Conservation (phyloP, 1,140 invertebrate species). For the Parasteatoda tepidariorum region DNA sequence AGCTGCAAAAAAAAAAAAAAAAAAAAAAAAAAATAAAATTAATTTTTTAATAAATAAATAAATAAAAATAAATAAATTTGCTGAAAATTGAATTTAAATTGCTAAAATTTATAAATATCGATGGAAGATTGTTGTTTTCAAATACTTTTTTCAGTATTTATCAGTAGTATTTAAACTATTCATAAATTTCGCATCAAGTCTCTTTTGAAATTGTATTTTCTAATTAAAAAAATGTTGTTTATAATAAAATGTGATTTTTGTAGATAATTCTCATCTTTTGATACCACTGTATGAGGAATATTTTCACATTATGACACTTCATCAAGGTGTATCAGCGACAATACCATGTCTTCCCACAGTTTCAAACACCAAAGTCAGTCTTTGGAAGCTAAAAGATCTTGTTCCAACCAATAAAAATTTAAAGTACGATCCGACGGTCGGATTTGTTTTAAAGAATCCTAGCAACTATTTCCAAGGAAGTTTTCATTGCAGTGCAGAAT, state of each 20-base stretch:
- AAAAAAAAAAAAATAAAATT: too few relatives aligned
- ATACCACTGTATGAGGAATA: slow-evolving; percentile 48
- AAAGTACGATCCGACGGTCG: slow-evolving; percentile 48
- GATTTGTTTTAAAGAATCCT: slow-evolving; percentile 59
- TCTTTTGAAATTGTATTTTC: too few relatives aligned
- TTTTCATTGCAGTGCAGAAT: slow-evolving; percentile 52
- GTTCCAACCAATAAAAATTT: neutral
- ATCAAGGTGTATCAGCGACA: slow-evolving; percentile 43
- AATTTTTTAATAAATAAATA: too few relatives aligned
- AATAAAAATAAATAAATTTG: too few relatives aligned
- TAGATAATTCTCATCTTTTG: slow-evolving; percentile 52
- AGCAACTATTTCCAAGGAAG: slow-evolving; percentile 7
- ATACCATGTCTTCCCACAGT: slow-evolving; percentile 61
- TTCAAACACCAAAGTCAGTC: slow-evolving; percentile 51
- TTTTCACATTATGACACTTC: slow-evolving; percentile 46
- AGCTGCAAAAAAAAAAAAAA: too few relatives aligned
- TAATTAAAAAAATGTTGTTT: too few relatives aligned
- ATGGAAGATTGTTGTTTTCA: too few relatives aligned
- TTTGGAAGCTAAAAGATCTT: slow-evolving; percentile 48
- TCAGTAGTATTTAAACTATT: too few relatives aligned
- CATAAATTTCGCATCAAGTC: too few relatives aligned
- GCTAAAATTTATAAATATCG: too few relatives aligned
- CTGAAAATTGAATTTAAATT: too few relatives aligned
- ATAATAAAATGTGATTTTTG: neutral
- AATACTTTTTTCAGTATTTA: too few relatives aligned